A percentile compares a stretch with the other conserved stretches of the same genome.
Evolutionary conservation across 2,888 invertebrate genomes (phyloP).

Genomic region (Hedya salicella): DNA sequence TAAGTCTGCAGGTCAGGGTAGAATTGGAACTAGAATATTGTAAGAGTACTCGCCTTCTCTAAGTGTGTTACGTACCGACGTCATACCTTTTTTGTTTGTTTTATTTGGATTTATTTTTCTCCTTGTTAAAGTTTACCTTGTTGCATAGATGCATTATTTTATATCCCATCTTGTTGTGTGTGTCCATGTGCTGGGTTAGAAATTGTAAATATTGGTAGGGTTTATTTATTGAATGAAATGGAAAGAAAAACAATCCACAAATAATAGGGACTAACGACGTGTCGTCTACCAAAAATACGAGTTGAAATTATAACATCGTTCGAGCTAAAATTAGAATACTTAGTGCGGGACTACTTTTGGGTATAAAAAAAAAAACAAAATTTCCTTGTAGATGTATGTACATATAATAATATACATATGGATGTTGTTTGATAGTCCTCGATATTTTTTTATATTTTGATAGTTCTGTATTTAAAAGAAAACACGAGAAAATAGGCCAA

Average conservation of each 20-base stretch:
- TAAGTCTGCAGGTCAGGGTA: conserved; percentile 85
- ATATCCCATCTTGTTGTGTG: conserved; percentile 75
- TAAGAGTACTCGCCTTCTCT: conserved; percentile 69
- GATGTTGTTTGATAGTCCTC: conserved; percentile 85
- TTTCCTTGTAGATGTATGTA: conserved; percentile 81
- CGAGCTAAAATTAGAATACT: conserved; percentile 73
- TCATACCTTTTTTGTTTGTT: conserved; percentile 64
- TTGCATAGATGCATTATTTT: conserved; percentile 70
- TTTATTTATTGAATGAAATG: conserved; percentile 79
- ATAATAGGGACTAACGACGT: conserved; percentile 61
- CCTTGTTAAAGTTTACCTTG: conserved; percentile 65
- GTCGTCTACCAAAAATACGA: conserved; percentile 69
- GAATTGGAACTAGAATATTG: conserved; percentile 80
- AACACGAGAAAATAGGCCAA: conserved; percentile 82
- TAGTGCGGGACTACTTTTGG: conserved; percentile 82
- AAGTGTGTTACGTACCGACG: conserved; percentile 66
- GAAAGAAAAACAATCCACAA: conserved; percentile 66
- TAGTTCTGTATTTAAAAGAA: conserved; percentile 83
- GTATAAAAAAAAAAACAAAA: conserved; percentile 70
- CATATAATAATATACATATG: conserved; percentile 82
- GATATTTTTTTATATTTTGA: conserved; percentile 86
- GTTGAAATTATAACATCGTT: conserved; percentile 71
- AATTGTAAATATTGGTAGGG: conserved; percentile 81
- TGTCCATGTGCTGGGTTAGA: conserved; percentile 83
- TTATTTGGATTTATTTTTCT: conserved; percentile 57